Conservation (phyloP, 2,113 vertebrate genomes). For the Carassius auratus region DNA sequence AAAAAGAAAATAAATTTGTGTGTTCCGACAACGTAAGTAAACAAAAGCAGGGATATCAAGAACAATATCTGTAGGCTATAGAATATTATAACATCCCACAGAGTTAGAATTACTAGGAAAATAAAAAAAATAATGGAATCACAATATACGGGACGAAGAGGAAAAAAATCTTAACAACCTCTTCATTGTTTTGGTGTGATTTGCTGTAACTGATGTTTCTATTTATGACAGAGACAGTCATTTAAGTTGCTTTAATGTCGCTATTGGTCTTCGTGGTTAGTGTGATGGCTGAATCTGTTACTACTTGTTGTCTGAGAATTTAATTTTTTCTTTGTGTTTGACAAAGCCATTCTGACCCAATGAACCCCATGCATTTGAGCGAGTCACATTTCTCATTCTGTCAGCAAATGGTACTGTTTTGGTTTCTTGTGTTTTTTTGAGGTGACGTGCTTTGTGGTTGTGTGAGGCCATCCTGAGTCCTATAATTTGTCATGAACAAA, state of each 20-base stretch:
- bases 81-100: constrained; percentile 61
- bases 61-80: constrained; percentile 62
- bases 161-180: neutral
- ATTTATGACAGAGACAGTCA: constrained; percentile 58
- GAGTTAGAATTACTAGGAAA: constrained; percentile 64
- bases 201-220: constrained; percentile 75
- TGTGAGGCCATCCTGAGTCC: neutral
- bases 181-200: constrained; percentile 71
- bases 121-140: constrained; percentile 53
- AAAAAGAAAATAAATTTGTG: constrained; percentile 52
- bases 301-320: neutral
- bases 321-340: neutral
- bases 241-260: constrained; percentile 6
- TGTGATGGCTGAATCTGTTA: neutral
- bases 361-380: neutral
- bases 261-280: neutral
- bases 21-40: constrained; percentile 50
- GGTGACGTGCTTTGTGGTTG: neutral
- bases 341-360: neutral
- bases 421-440: neutral
- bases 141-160: constrained; percentile 69
- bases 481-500: constrained; percentile 52
- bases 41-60: constrained; percentile 54
- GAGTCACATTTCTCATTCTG: neutral
- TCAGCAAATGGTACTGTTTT: neutral